Evolutionary conservation across 2,797 vertebrate genomes (phyloP).

Genomic region (Hydrolagus colliei): DNA sequence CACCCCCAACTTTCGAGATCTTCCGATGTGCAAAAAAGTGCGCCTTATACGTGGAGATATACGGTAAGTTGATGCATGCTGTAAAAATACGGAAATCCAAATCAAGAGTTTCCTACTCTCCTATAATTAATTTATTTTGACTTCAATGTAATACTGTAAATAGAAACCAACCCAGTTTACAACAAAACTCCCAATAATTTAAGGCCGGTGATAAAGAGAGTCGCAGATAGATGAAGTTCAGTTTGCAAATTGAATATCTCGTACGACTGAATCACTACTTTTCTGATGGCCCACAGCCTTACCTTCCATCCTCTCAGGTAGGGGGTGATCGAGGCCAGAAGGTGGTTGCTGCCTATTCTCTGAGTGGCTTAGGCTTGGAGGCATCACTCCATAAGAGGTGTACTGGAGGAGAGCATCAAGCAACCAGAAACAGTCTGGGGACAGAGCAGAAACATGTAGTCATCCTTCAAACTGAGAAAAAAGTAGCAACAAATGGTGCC

Average conservation of each 20-base stretch:
- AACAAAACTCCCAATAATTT: not conserved
- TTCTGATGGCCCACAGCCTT: slow-evolving; percentile 33
- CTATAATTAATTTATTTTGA: not conserved
- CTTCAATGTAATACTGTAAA: not conserved
- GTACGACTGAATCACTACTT: not conserved
- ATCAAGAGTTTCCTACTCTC: not conserved
- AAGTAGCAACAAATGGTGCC: too few relatives aligned
- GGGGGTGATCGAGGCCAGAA: slow-evolving; percentile 55
- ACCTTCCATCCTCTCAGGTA: slow-evolving; percentile 93
- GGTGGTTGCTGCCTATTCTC: slow-evolving; percentile 76
- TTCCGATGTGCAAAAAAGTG: too few relatives aligned
- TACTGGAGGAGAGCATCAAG: slow-evolving; percentile 90
- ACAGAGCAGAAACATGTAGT: not conserved
- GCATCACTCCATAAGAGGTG: slow-evolving; percentile 84
- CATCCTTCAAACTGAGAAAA: not conserved
- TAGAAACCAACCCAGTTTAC: not conserved
- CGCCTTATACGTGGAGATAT: too few relatives aligned
- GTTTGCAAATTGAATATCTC: not conserved
- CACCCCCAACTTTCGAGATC: too few relatives aligned
- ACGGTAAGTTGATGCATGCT: not conserved
- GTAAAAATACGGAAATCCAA: not conserved
- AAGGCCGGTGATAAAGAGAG: not conserved
- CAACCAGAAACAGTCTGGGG: slow-evolving; percentile 92
- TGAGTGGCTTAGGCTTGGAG: slow-evolving; percentile 87
- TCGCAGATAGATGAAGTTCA: not conserved